Evolutionary conservation across 2,113 vertebrate genomes (phyloP), one percentile per base, ranked within the genome.

Genomic region (Boulengeromyrus knoepffleri): DNA sequence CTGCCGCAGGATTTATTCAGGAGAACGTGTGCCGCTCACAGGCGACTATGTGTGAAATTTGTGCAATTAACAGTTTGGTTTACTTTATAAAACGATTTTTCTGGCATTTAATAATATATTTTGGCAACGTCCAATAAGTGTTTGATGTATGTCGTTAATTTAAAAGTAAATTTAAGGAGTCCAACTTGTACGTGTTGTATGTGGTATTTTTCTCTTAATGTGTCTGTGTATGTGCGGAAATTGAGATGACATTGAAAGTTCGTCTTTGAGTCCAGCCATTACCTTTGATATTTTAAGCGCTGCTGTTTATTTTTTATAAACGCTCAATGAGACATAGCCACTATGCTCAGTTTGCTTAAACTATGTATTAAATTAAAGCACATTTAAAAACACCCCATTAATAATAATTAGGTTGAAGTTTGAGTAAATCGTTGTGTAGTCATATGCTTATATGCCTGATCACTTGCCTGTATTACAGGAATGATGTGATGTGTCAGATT

Each of bases 101-200:
- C 27, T 74, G 31, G 19, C 31, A 88, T 66, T 88, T n/a, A n/a
- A 45, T 88, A 50, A 39, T 88, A 58, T 58, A 39, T 88, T 88
- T 56, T 88, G 36, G 8, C 17, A 52, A 39, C 2, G 85, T 66
- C 24, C 42, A 88, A 24, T 88, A 39, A 66, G 56, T 88, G 87
- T 62, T 88, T 62, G 52, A 58, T 42, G 9, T 66, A 15, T 66
- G 87, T 24, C 56, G 9, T 45, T 88, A 39, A 24, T 88, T 88
- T 88, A 88, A 46, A n/a, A 66, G 39, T 58, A 88, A 58, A 88
- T 88, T 21, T 88, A 58, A 45, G 52, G 52, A 88, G 42, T 62
- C 17, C 52, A 56, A 58, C 36, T 88, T 15, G 17, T 88, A 10
- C 31, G 9, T 24, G 39, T 31, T 17, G 27, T 36, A 15, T 36